Evolutionary conservation across 2,113 vertebrate species (phyloP), one percentile per base, ranked within the genome.

Genomic region (Clinocottus analis): DNA sequence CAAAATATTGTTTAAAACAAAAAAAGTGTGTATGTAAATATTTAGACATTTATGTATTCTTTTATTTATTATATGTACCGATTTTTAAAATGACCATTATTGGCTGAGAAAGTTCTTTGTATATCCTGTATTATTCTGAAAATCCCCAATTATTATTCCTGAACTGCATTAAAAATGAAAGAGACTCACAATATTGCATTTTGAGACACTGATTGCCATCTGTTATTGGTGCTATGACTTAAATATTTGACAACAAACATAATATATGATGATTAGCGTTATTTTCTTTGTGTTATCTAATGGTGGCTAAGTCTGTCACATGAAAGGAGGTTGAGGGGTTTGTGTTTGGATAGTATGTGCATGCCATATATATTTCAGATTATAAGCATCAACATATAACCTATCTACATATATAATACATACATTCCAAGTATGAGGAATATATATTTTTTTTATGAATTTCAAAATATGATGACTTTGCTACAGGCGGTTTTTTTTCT

Each of bases 401-500:
- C 43, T 0, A 67, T 67, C 61, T 55, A 60, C 53, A 69, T 69
- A 49, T 55, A n/a, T 45, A 64, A 39, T 55, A 58, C 33, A 55
- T 69, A 45, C 2, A 65, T 60, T 63, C 7, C 17, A 76, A 10
- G 41, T 72, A 16, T 56, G 66, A 43, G 19, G 49, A 79, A 71
- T 75, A 12, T 35, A 56, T 21, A 41, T 65, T 43, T 43, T 80
- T 65, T 16, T 53, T 19, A 79, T 53, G 29, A 56, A 68, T 67
- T 61, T 77, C 29, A 33, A 55, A 80, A 74, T 51, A 56, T 65
- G 29, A 47, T 59, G 37, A 45, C 33, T 79, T 68, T 62, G 61
- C 79, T 39, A 1, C 1, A 14, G 77, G 55, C 55, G 59, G 51
- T 68, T 70, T 60, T 14, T 55, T 19, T 56, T 41, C 11, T 4